Conservation (phyloP, 2,797 vertebrate genomes). For the Macropus fuliginosus region DNA sequence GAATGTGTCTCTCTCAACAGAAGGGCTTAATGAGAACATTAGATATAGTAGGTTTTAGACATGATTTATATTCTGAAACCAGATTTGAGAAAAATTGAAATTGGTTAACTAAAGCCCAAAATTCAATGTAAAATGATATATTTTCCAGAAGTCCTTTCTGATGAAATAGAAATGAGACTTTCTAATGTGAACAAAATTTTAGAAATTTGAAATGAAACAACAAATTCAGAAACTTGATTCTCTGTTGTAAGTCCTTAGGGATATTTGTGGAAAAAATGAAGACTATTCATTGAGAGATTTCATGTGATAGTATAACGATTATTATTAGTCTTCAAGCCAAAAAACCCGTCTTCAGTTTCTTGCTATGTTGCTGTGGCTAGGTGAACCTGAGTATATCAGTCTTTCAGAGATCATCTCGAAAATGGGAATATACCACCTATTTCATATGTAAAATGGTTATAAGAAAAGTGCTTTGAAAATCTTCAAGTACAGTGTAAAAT, state of each 20-base stretch:
- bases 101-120: neutral
- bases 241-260: neutral
- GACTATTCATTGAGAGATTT: neutral
- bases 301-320: neutral
- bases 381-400: neutral
- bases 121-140: neutral
- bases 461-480: neutral
- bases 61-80: neutral
- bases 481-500: neutral
- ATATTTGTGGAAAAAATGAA: neutral
- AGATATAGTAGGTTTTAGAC: neutral
- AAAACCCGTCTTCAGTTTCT: neutral
- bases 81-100: neutral
- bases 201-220: neutral
- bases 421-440: neutral
- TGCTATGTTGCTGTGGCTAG: neutral
- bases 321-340: neutral
- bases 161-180: neutral
- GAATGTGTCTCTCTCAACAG: neutral
- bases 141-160: neutral
- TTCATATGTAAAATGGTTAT: neutral
- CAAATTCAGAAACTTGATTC: neutral
- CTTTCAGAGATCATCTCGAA: neutral
- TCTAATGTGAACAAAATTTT: neutral
- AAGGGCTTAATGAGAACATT: neutral